A percentile compares a stretch with the other conserved stretches of the same genome.
Evolutionary conservation across 2,797 vertebrate genomes (phyloP).

Genomic region (Dendrocincla fuliginosa): DNA sequence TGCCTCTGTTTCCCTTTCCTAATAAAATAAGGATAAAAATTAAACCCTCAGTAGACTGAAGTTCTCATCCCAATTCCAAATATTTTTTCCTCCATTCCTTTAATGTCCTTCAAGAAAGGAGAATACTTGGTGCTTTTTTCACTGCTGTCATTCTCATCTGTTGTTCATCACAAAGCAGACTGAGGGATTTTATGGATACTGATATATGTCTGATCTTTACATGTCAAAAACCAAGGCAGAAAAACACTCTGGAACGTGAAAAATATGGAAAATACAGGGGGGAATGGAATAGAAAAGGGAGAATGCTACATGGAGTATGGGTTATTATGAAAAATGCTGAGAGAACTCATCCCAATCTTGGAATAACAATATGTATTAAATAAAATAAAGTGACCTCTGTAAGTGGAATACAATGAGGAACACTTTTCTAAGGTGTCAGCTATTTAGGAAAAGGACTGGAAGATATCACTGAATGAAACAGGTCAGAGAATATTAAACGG

Average conservation of each 20-base stretch:
- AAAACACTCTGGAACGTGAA: neutral
- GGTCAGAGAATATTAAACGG: neutral
- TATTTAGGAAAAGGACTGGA: neutral
- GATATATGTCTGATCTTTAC: neutral
- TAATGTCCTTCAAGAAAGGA: neutral
- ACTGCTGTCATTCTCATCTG: constrained; percentile 26
- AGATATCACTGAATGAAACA: neutral
- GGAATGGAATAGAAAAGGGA: neutral
- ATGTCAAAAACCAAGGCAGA: neutral
- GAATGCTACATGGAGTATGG: neutral
- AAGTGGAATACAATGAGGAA: neutral
- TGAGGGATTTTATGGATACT: neutral
- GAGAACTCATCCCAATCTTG: neutral
- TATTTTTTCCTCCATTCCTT: neutral
- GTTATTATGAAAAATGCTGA: neutral
- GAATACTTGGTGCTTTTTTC: neutral
- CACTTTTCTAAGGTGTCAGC: neutral
- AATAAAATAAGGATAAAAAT: constrained; percentile 60
- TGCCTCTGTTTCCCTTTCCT: constrained; percentile 44
- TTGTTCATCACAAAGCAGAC: constrained; percentile 37
- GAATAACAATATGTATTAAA: neutral
- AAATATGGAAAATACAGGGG: neutral
- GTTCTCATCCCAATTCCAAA: constrained; percentile 4
- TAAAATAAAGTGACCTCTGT: neutral
- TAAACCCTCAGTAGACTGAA: constrained; percentile 16